A percentile compares a stretch with the other conserved stretches of the same genome.
phyloP scores from a whole-genome alignment of 2,797 vertebrate species.

The Pipistrellus pygmaeus region DNA sequence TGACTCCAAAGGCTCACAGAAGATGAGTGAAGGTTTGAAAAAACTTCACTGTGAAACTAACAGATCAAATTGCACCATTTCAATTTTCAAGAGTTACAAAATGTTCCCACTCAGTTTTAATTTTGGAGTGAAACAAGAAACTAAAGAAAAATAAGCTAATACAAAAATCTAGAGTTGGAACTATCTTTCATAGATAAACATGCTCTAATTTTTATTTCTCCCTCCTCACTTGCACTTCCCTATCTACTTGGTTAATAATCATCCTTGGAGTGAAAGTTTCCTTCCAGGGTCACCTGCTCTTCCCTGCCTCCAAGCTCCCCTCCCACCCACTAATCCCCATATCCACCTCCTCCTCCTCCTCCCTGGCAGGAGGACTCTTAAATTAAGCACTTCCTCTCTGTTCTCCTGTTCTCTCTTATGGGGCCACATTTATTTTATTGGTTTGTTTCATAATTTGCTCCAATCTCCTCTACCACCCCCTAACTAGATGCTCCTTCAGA shows the following conservation, averaged over 20 bases:
- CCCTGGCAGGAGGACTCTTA: not conserved
- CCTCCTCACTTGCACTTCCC: not conserved
- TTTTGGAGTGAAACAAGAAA: conserved; percentile 55
- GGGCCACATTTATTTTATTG: not conserved
- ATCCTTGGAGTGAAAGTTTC: not conserved
- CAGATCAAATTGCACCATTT: conserved; percentile 9
- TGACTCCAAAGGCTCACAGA: conserved; percentile 29
- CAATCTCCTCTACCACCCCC: not conserved
- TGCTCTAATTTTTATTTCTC: not conserved
- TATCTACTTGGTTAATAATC: not conserved
- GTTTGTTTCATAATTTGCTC: not conserved
- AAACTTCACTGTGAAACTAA: not conserved
- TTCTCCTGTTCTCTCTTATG: not conserved
- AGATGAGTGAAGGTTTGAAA: conserved; percentile 20
- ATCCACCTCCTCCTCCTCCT: not conserved
- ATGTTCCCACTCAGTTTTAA: conserved; percentile 34
- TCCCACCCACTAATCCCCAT: not conserved
- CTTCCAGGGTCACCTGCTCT: not conserved
- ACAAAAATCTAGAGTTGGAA: not conserved
- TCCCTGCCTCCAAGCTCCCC: not conserved
- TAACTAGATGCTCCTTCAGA: not conserved
- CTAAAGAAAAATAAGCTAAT: not conserved
- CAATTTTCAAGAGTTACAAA: conserved; percentile 7
- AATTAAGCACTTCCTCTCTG: not conserved
- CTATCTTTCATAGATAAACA: not conserved